Conservation (phyloP, 2,888 invertebrate species). For the Polylopha cassiicola region DNA sequence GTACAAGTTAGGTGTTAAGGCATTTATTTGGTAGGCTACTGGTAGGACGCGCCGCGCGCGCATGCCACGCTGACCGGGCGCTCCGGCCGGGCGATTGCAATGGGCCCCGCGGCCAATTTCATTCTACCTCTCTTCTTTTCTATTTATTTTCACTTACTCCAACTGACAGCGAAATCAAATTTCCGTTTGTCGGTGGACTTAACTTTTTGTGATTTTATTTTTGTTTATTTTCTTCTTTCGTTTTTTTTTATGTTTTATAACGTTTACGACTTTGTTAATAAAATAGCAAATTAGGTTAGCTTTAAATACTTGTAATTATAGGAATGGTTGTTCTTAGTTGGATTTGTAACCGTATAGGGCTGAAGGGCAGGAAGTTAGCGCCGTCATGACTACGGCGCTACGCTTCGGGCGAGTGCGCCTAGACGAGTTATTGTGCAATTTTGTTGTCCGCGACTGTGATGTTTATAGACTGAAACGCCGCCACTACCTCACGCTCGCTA, state of each 20-base stretch:
- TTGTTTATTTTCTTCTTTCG: conserved; percentile 65
- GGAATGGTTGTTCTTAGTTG: conserved; percentile 41
- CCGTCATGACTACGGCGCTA: conserved; percentile 37
- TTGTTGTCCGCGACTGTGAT: conserved; percentile 81
- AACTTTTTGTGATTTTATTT: conserved; percentile 70
- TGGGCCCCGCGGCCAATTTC: conserved; percentile 75
- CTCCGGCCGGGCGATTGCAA: conserved; percentile 77
- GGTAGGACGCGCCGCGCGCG: conserved; percentile 68
- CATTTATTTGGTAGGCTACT: conserved; percentile 70
- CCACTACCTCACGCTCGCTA: conserved; percentile 76
- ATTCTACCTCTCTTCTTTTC: conserved; percentile 68
- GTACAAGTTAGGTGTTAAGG: conserved; percentile 72
- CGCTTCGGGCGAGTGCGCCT: conserved; percentile 52
- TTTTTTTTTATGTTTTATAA: conserved; percentile 67
- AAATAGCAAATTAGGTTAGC: conserved; percentile 67
- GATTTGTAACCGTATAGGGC: conserved; percentile 55
- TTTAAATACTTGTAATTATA: conserved; percentile 64
- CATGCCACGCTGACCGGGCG: conserved; percentile 73
- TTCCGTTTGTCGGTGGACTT: conserved; percentile 60
- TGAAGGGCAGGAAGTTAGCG: conserved; percentile 49
- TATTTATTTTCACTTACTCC: conserved; percentile 67
- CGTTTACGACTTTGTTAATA: conserved; percentile 72
- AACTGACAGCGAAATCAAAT: conserved; percentile 68
- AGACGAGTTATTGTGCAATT: conserved; percentile 74
- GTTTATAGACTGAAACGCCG: conserved; percentile 81